These are phyloP conservation scores for Macroglossus sobrinus DNA, from an alignment of 2,113 vertebrate species.

Conservation along the genomic window DNA sequence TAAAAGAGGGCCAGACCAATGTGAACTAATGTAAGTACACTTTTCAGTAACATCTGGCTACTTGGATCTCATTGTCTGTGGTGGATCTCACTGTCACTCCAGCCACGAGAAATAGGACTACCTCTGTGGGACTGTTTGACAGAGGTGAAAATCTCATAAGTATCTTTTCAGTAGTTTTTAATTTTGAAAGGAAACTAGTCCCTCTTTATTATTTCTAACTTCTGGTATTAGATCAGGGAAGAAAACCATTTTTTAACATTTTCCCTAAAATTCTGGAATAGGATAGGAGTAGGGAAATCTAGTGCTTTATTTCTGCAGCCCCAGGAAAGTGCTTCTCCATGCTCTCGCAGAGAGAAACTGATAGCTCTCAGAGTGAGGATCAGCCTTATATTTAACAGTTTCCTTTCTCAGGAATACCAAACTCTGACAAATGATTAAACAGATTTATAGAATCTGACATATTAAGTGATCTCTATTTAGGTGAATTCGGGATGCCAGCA, in stretches of 20 bases:
- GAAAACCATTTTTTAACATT: not conserved
- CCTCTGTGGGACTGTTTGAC: not conserved
- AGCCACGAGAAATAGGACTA: not conserved
- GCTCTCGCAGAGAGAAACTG: not conserved
- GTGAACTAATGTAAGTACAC: not conserved
- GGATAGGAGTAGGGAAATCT: not conserved
- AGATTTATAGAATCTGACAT: not conserved
- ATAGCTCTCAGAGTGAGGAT: not conserved
- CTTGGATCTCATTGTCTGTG: not conserved
- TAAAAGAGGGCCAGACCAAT: not conserved
- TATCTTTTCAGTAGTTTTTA: not conserved
- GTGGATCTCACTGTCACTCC: not conserved
- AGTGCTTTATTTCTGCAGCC: not conserved
- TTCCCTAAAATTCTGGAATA: not conserved
- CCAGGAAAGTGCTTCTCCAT: not conserved
- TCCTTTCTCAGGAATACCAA: not conserved
- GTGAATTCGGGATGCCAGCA: not conserved
- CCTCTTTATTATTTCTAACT: not conserved
- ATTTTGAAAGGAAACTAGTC: slow-evolving; percentile 14
- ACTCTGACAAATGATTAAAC: not conserved
- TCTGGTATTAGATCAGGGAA: not conserved
- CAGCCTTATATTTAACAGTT: not conserved
- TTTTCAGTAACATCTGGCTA: not conserved
- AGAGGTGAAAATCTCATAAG: not conserved
- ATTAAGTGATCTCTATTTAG: not conserved